phyloP scores from a whole-genome alignment of 2,113 vertebrate species.

The Apaloderma vittatum region DNA sequence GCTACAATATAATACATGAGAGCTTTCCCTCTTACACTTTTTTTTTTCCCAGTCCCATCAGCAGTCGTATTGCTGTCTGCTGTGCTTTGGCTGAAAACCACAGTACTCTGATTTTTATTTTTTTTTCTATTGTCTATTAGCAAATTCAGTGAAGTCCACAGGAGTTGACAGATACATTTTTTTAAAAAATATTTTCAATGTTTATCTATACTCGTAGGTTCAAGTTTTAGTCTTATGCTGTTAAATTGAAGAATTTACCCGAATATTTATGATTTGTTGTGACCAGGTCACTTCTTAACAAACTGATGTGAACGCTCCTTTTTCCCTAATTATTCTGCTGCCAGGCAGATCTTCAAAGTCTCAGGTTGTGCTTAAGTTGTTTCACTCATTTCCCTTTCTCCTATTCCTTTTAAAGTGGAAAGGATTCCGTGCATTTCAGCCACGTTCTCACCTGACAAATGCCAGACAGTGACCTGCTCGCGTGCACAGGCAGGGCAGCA shows the following conservation, averaged over 20 bases:
- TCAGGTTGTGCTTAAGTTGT: rapidly evolving
- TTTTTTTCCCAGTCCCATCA: not conserved
- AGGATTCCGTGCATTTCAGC: not conserved
- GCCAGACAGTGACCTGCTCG: not conserved
- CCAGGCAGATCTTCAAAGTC: not conserved
- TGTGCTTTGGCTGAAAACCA: not conserved
- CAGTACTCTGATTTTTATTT: not conserved
- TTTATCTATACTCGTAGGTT: not conserved
- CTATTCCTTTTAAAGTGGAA: not conserved
- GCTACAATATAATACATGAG: not conserved
- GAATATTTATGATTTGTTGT: not conserved
- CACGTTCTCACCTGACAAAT: rapidly evolving
- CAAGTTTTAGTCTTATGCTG: not conserved
- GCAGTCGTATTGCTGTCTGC: not conserved
- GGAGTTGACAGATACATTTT: not conserved
- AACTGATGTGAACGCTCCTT: not conserved
- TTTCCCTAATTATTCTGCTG: not conserved
- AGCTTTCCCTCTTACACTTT: not conserved
- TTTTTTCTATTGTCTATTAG: not conserved
- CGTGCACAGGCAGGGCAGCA: not conserved
- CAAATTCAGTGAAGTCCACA: not conserved
- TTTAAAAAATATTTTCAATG: rapidly evolving
- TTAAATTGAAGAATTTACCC: not conserved
- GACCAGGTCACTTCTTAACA: not conserved
- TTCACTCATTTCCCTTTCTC: not conserved